Evolutionary conservation across 2,888 invertebrate genomes (phyloP).

Genomic region (Graphium colonna): DNA sequence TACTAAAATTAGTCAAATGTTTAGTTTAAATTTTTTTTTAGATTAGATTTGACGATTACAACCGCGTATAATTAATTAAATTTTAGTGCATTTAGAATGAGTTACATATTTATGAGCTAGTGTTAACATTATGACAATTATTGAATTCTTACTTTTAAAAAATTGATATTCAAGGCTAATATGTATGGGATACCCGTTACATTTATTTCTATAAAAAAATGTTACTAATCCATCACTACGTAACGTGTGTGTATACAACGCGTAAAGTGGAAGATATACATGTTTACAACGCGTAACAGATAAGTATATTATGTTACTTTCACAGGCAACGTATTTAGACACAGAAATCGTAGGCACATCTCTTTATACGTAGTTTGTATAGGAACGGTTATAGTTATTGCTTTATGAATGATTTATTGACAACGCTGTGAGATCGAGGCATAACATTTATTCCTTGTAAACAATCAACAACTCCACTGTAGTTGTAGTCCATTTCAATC

Average conservation of each 20-base stretch:
- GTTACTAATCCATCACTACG: not conserved
- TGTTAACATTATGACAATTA: not conserved
- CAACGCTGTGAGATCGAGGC: not conserved
- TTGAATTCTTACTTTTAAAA: not conserved
- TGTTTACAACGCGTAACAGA: constrained; percentile 3
- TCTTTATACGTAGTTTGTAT: constrained; percentile 2
- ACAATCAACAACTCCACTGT: not conserved
- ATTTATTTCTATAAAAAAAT: not conserved
- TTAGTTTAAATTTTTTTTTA: not conserved
- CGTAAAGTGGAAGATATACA: not conserved
- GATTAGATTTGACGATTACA: not conserved
- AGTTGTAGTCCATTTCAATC: too few relatives aligned
- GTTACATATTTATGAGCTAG: not conserved
- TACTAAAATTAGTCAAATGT: constrained; percentile 7
- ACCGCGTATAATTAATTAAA: not conserved
- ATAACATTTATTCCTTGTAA: not conserved
- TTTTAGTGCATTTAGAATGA: constrained; percentile 1
- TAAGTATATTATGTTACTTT: not conserved
- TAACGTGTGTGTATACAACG: constrained; percentile 11
- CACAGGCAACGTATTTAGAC: constrained; percentile 12
- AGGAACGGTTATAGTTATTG: constrained; percentile 23
- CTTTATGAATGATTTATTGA: constrained; percentile 5
- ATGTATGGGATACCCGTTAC: not conserved
- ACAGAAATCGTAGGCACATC: constrained; percentile 20
- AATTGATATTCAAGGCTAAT: constrained; percentile 1